Percentiles rank a stretch among this genome's conserved stretches.
Evolutionary conservation across 2,888 invertebrate species (phyloP).

Genomic region (Stenchaetothrips biformis): DNA sequence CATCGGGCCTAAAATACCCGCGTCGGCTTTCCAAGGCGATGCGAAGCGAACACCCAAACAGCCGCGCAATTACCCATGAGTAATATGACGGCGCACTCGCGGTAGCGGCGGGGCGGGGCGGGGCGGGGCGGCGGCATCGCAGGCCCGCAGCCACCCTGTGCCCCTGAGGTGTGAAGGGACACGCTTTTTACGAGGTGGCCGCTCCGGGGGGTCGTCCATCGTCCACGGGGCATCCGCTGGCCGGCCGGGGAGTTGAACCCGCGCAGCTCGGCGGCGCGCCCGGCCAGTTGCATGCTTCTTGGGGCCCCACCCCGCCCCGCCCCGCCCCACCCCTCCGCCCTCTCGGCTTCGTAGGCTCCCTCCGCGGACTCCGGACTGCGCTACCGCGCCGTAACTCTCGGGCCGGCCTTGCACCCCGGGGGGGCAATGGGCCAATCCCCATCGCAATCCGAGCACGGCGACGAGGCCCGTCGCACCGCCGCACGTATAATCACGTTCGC

Average conservation of each 20-base stretch:
- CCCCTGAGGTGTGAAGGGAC: constrained; percentile 13
- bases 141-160: background rate
- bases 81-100: too few relatives aligned
- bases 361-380: background rate
- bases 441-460: background rate
- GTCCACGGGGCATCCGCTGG: background rate
- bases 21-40: too few relatives aligned
- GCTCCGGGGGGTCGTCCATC: background rate
- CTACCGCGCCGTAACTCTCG: background rate
- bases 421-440: background rate
- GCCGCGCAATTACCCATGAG: too few relatives aligned
- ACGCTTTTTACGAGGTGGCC: constrained; percentile 13
- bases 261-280: background rate
- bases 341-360: background rate
- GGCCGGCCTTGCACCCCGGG: background rate
- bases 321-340: background rate
- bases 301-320: background rate
- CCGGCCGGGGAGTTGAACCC: background rate
- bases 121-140: background rate
- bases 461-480: background rate
- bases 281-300: background rate
- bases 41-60: too few relatives aligned
- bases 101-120: background rate
- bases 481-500: background rate
- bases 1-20: too few relatives aligned